These are phyloP conservation scores for Avahi laniger DNA, from an alignment of 2,797 vertebrate genomes.

Conservation along the genomic window DNA sequence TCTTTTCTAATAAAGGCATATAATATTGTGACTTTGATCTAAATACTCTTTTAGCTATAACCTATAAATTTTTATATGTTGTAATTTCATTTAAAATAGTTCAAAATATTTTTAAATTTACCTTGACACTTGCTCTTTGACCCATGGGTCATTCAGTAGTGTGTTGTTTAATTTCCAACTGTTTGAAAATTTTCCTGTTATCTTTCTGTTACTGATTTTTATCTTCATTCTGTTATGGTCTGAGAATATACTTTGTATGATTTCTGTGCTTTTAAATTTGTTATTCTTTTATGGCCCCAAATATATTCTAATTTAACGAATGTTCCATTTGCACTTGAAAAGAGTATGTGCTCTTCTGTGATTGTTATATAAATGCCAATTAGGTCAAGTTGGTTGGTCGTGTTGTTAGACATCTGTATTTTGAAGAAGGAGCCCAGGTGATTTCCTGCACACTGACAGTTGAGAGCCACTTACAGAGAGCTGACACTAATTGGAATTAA, in stretches of 20 bases:
- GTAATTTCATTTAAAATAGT: not conserved
- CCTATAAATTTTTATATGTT: not conserved
- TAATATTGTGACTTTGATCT: not conserved
- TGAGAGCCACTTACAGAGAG: not conserved
- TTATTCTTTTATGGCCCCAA: not conserved
- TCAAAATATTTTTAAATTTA: not conserved
- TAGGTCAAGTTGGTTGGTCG: not conserved
- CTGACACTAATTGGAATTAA: not conserved
- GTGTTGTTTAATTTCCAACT: not conserved
- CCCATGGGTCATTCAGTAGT: not conserved
- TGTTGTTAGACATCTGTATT: not conserved
- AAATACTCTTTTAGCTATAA: not conserved
- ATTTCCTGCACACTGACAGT: not conserved
- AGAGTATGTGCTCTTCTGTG: not conserved
- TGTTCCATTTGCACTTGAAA: not conserved
- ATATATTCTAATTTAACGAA: not conserved
- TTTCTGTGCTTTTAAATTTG: not conserved
- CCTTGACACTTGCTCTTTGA: not conserved
- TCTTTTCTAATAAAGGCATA: not conserved
- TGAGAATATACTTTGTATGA: not conserved
- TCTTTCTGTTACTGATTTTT: not conserved
- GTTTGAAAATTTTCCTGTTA: not conserved
- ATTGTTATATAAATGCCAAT: not conserved
- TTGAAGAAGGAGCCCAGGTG: not conserved
- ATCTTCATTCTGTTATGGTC: not conserved